Evolutionary conservation across 2,113 vertebrate genomes (phyloP), one percentile per base, ranked within the genome.

Genomic region (Pampusana beccarii): DNA sequence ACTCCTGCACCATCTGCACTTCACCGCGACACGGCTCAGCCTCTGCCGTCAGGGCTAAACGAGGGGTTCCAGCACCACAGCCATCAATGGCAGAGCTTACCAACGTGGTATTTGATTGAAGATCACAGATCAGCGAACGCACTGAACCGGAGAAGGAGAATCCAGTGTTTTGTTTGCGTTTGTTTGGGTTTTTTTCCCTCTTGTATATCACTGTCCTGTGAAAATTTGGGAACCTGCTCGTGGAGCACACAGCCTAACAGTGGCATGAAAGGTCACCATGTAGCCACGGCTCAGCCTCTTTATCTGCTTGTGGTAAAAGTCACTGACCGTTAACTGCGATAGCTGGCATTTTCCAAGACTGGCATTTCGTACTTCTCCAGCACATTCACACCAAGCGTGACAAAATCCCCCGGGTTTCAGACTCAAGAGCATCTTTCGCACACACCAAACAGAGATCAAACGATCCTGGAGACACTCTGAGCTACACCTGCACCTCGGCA

Each of bases 241-340:
- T 85, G 77, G 72, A 69, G 53, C 24, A 21, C 7, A 5, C 34
- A 48, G 62, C 34, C 64, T 8, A 34, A 12, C 34, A 56, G 65
- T 23, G 51, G 50, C 40, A 34, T 2, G 46, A 75, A 71, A 78
- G 80, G 77, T 79, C 66, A 81, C 14, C 56, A 8, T 19, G 25
- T 4, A 69, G 16, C 50, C n/a, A 48, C 33, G 38, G 71, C 38
- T 86, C 6, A 10, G 25, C 5, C 51, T 72, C 57, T 73, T n/a
- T 26, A 62, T 54, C 72, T 31, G n/a, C 65, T 51, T 13, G 6
- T 51, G 83, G 85, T 58, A 86, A 80, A 92, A 96, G 90, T 94
- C 90, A 90, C 90, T 60, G 86, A 71, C n/a, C 73, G 67, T 86
- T 88, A 84, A 92, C 56, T 31, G 88, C 86, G 61, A 40, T 16